A percentile compares a stretch with the other conserved stretches of the same genome.
Conservation (phyloP, 2,888 invertebrate species). For the Rhabditoides inermis region DNA sequence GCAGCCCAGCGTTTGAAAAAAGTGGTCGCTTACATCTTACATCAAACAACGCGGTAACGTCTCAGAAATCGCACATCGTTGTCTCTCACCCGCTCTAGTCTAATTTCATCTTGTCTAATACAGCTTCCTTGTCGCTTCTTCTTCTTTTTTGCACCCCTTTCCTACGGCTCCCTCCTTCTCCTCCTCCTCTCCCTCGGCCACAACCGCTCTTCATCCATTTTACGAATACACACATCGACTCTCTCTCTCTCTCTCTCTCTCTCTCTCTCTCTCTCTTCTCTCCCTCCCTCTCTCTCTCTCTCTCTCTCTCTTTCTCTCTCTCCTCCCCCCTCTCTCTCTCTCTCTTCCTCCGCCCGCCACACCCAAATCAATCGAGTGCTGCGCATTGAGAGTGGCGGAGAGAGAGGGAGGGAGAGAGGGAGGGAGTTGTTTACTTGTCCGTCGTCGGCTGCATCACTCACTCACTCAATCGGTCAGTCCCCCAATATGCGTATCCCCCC, state of each 20-base stretch:
- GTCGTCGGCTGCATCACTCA: too few relatives aligned
- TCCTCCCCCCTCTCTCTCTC: too few relatives aligned
- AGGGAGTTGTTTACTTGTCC: too few relatives aligned
- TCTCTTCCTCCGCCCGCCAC: not conserved
- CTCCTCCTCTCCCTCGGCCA: not conserved
- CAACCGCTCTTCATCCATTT: not conserved
- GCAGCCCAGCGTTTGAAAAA: too few relatives aligned
- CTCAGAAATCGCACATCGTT: too few relatives aligned
- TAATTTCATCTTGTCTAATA: not conserved
- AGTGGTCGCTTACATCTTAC: too few relatives aligned
- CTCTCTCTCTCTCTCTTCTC: not conserved
- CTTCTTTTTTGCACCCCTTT: not conserved
- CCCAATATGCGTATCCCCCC: too few relatives aligned
- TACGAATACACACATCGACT: not conserved
- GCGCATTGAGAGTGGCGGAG: not conserved
- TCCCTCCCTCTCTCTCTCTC: too few relatives aligned
- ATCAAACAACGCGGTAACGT: too few relatives aligned
- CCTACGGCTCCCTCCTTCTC: not conserved
- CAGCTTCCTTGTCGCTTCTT: not conserved
- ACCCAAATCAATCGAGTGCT: not conserved
- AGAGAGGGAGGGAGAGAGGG: not conserved
- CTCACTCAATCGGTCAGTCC: too few relatives aligned
- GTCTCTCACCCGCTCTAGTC: not conserved
- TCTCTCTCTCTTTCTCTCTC: too few relatives aligned
- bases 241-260: not conserved